Evolutionary conservation across 2,113 vertebrate genomes (phyloP), one percentile per base, ranked within the genome.

Genomic region (Sus scrofa): DNA sequence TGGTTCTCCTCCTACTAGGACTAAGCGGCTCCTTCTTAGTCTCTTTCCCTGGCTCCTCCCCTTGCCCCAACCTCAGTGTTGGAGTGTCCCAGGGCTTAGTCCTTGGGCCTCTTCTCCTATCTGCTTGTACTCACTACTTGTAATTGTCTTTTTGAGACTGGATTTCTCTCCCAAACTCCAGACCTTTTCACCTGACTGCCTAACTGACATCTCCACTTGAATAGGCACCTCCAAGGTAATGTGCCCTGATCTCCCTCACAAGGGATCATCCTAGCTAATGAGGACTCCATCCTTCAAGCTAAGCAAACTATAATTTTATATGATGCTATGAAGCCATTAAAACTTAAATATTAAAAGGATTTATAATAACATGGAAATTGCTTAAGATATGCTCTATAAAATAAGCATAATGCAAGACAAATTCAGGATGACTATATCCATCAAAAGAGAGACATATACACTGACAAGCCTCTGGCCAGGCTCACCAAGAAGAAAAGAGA

Each of bases 271-370:
- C 44, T 56, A 78, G 56, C 2, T 67, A 63, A 87, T 8, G 56
- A 30, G 15, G 92, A 37, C 32, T 78, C 84, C 63, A 71, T 79
- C 44, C 44, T 37, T 78, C 62, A 39, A 52, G 26, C 44, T 73
- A 79, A 73, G 71, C 30, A 97, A 56, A 74, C 63, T n/a, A 15
- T 77, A 81, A 77, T 56, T 89, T 86, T 50, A 78, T 67, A 7
- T 78, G 39, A 87, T 83, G 19, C 52, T 56, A 73, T 67, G 93
- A 94, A 71, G 30, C 32, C 70, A 91, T 70, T 56, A 91, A 95
- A 82, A 83, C 71, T 1, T 62, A 73, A 63, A 63, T 87, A 50
- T n/a, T 78, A 86, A 95, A 96, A 75, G 84, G 52, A 89, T 74
- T 65, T 78, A 9, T 32, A 92, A n/a, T 83, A 65, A 86, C 7